phyloP scores from a whole-genome alignment of 2,113 vertebrate genomes.

The Saimiri boliviensis region DNA sequence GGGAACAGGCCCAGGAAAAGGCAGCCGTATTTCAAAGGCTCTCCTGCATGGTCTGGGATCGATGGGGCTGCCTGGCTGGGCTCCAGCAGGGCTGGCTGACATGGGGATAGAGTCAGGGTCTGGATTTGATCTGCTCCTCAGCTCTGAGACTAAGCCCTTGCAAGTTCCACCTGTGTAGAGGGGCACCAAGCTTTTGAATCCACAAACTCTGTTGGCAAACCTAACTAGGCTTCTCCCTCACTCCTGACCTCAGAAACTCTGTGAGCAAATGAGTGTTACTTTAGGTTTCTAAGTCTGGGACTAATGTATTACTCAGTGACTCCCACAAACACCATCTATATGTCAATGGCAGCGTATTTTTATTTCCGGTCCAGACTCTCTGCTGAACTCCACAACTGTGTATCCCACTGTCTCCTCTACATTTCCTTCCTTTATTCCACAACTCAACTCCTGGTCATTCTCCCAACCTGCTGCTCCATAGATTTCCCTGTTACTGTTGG shows the following conservation, averaged over 20 bases:
- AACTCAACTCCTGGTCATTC: not conserved
- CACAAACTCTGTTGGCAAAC: not conserved
- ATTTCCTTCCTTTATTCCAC: not conserved
- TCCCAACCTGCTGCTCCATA: not conserved
- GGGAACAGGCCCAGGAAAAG: conserved; percentile 79
- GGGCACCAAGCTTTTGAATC: not conserved
- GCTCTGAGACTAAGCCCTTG: not conserved
- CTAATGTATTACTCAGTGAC: not conserved
- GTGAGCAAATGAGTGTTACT: not conserved
- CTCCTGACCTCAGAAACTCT: not conserved
- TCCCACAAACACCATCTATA: not conserved
- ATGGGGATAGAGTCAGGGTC: not conserved
- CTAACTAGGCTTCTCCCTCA: not conserved
- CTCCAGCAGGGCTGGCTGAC: conserved; percentile 31
- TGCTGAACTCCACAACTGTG: not conserved
- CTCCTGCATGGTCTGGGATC: conserved; percentile 62
- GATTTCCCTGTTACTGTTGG: not conserved
- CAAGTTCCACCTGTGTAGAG: not conserved
- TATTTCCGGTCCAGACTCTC: not conserved
- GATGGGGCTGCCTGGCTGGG: conserved; percentile 16
- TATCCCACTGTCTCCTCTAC: not conserved
- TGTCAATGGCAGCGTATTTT: not conserved
- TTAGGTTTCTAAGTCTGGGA: not conserved
- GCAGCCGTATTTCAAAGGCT: conserved; percentile 83
- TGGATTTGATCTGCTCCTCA: conserved; percentile 44